Evolutionary conservation across 53 echinoderm and acorn worm species (phyloP).

Genomic region (Echinarachnius parma): DNA sequence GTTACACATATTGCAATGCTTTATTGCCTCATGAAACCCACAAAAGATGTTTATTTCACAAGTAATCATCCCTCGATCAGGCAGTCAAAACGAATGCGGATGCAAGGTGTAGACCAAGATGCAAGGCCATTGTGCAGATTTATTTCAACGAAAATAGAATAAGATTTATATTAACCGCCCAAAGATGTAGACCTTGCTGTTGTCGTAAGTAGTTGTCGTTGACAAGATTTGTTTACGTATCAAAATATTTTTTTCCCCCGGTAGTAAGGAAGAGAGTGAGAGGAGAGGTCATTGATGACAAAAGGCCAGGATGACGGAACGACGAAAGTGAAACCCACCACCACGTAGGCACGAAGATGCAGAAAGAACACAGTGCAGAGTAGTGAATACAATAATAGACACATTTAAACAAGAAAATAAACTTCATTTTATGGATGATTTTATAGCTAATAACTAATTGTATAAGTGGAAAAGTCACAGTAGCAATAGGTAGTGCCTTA

Average conservation of each 20-base stretch:
- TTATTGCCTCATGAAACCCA: no score
- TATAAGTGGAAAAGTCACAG: no score
- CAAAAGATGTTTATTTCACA: no score
- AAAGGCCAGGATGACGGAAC: neutral
- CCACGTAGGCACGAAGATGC: neutral
- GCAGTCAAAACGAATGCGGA: no score
- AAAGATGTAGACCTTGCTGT: conserved; percentile 46
- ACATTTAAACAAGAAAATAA: no score
- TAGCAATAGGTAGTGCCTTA: no score
- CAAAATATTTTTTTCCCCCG: neutral
- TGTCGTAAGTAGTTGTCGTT: neutral
- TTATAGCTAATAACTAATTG: no score
- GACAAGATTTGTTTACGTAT: neutral
- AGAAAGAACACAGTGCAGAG: conserved; percentile 23
- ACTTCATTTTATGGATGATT: no score
- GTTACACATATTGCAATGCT: no score
- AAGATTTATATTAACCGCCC: conserved; percentile 40
- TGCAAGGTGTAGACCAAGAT: conserved; percentile 27
- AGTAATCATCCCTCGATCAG: no score
- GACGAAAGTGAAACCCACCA: conserved; percentile 13
- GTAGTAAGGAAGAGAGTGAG: conserved; percentile 16
- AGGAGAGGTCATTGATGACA: conserved; percentile 9
- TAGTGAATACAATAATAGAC: no score
- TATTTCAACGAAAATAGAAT: neutral
- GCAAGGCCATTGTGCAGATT: conserved; percentile 38